Evolutionary conservation across 2,888 invertebrate species (phyloP).

Genomic region (Mantis religiosa): DNA sequence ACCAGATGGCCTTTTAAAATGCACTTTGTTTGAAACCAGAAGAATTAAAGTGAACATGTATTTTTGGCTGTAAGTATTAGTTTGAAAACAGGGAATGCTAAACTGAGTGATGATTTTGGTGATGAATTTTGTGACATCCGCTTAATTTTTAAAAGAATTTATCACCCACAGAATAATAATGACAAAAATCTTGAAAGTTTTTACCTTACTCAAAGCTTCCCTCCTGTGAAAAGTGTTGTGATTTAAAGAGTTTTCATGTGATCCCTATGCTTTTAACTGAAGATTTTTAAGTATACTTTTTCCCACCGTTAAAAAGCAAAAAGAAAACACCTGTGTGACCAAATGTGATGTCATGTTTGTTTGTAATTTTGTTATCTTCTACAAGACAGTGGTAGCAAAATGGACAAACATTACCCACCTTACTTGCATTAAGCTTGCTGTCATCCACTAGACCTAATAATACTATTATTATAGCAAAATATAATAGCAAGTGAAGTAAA

Average conservation of each 20-base stretch:
- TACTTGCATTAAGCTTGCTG: not conserved
- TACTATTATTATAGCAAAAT: not conserved
- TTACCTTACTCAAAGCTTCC: not conserved
- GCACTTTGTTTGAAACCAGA: conserved; percentile 13
- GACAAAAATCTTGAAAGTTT: not conserved
- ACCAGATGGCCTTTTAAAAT: conserved; percentile 12
- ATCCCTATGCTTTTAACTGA: not conserved
- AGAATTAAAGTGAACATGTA: conserved; percentile 15
- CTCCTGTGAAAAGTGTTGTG: not conserved
- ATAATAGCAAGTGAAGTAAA: not conserved
- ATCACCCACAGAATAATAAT: not conserved
- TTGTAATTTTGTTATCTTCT: not conserved
- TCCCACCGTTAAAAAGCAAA: too few relatives aligned
- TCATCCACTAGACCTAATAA: not conserved
- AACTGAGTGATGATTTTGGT: not conserved
- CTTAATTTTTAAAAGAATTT: not conserved
- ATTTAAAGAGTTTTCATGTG: not conserved
- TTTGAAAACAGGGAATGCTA: not conserved
- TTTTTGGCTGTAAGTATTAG: conserved; percentile 15
- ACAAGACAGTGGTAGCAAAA: not conserved
- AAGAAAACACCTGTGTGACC: too few relatives aligned
- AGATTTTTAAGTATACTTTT: not conserved
- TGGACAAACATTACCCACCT: not conserved
- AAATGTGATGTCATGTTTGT: not conserved
- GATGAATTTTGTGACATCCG: not conserved